Percentiles rank a stretch among this genome's conserved stretches.
Conservation (phyloP, 1,140 invertebrate species). For the Pogonus chalceus region DNA sequence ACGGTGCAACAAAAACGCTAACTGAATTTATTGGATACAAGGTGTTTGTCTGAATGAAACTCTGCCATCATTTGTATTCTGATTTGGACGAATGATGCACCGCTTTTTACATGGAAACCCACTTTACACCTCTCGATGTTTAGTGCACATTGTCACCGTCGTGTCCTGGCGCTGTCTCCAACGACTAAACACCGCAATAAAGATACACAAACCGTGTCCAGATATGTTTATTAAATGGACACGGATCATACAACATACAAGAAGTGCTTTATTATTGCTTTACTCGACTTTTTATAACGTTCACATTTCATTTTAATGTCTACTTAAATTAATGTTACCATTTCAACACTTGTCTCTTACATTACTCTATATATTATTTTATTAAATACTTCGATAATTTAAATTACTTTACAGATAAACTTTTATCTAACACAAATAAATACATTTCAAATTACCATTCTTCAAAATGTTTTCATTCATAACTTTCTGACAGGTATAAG, state of each 20-base stretch:
- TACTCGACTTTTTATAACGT: too few species aligned
- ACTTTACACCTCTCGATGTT: conserved; percentile 31
- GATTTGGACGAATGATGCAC: conserved; percentile 34
- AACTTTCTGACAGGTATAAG: too few species aligned
- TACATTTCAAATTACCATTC: too few species aligned
- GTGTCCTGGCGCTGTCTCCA: conserved; percentile 13
- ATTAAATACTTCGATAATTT: too few species aligned
- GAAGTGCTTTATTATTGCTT: too few species aligned
- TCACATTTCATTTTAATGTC: too few species aligned
- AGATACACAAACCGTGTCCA: conserved; percentile 26
- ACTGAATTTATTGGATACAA: conserved; percentile 39
- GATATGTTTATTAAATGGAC: conserved; percentile 38
- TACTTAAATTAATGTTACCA: too few species aligned
- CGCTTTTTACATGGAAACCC: conserved; percentile 36
- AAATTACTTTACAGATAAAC: too few species aligned
- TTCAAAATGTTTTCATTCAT: too few species aligned
- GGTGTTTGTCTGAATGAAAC: conserved; percentile 37
- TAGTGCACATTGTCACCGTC: conserved; percentile 27
- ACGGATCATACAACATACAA: conserved; percentile 11
- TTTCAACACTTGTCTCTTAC: too few species aligned
- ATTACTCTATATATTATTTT: too few species aligned
- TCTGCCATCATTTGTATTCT: conserved; percentile 36
- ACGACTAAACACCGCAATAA: conserved; percentile 16
- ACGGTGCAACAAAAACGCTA: conserved; percentile 33
- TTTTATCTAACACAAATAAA: too few species aligned